Evolutionary conservation across 2,797 vertebrate species (phyloP).

Genomic region (Lacerta bilineata): DNA sequence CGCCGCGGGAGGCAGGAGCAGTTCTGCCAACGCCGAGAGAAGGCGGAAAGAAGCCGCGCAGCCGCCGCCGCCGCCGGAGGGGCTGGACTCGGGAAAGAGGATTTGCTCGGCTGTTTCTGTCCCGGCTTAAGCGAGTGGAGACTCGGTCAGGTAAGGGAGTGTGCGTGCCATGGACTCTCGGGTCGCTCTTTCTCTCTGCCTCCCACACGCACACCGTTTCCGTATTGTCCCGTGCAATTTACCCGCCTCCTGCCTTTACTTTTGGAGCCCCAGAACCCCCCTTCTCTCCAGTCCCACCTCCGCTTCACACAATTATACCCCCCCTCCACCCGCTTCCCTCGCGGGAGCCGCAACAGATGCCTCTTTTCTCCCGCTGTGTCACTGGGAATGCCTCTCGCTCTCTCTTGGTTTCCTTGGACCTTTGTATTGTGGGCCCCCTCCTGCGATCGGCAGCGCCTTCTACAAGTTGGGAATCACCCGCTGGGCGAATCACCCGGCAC

Average conservation of each 20-base stretch:
- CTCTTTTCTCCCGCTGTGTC: too few species aligned
- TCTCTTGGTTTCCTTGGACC: too few species aligned
- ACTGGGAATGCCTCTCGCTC: neutral
- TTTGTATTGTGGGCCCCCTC: neutral
- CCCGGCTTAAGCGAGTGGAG: slow-evolving; percentile 3
- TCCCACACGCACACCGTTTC: too few species aligned
- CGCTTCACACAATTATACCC: neutral
- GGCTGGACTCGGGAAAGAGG: neutral
- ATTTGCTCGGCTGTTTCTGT: neutral
- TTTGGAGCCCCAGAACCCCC: neutral
- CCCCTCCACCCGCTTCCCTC: too few species aligned
- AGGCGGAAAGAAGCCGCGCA: neutral
- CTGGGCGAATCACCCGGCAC: neutral
- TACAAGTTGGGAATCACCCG: neutral
- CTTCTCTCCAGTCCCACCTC: neutral
- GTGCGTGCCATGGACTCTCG: accelerated
- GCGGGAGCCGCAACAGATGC: neutral
- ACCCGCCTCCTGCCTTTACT: neutral
- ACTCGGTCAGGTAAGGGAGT: slow-evolving; percentile 8
- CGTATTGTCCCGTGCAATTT: neutral
- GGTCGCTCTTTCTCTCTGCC: too few species aligned
- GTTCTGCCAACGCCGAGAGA: neutral
- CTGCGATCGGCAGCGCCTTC: neutral
- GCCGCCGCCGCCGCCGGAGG: neutral
- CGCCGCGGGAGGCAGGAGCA: neutral